Conservation (phyloP, 2,888 invertebrate species). For the Mesochorus sp. region DNA sequence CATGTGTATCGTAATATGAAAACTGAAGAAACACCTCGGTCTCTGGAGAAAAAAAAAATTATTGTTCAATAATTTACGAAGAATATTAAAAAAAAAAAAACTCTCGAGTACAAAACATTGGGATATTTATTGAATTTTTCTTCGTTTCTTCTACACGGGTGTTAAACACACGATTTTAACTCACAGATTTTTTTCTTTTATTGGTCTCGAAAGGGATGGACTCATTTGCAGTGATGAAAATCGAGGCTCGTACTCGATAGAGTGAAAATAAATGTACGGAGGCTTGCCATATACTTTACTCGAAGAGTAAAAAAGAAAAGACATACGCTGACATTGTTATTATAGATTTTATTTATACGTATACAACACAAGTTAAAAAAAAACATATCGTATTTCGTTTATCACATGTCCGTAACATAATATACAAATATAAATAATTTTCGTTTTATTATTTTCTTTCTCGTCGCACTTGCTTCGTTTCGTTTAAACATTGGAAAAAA, state of each 20-base stretch:
- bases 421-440: constrained; percentile 30
- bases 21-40: not conserved
- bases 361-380: constrained; percentile 50
- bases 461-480: not conserved
- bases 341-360: constrained; percentile 49
- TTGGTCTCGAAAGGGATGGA: too few relatives aligned
- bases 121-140: not conserved
- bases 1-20: constrained; percentile 40
- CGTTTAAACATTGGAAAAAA: not conserved
- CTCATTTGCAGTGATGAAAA: too few relatives aligned
- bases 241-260: not conserved
- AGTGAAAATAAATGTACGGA: too few relatives aligned
- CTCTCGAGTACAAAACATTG: too few relatives aligned
- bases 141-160: not conserved
- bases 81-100: constrained; percentile 33
- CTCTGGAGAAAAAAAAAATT: not conserved
- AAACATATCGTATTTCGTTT: constrained; percentile 49
- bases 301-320: not conserved
- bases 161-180: too few relatives aligned
- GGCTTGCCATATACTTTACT: too few relatives aligned
- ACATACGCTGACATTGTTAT: constrained; percentile 25
- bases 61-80: constrained; percentile 23
- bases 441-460: not conserved
- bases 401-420: constrained; percentile 52
- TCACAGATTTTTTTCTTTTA: too few relatives aligned